Conservation (phyloP, 2,888 invertebrate genomes). For the Strigamia crassipes region DNA sequence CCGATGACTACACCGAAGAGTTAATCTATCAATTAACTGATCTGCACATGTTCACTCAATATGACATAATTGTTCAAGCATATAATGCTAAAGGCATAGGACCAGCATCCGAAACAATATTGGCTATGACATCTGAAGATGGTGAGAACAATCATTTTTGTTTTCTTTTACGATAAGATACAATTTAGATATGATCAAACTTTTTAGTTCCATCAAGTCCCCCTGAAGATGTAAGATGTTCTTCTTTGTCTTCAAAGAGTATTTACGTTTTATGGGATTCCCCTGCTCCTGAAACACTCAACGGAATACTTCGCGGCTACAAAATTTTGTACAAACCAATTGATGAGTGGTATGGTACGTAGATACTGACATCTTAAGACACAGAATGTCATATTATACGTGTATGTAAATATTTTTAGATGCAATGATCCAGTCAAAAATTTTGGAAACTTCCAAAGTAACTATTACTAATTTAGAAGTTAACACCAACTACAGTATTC, state of each 20-base stretch:
- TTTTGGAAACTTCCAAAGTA: background rate
- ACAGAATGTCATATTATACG: background rate
- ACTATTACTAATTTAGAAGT: conserved; percentile 65
- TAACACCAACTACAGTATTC: conserved; percentile 84
- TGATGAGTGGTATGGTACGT: conserved; percentile 41
- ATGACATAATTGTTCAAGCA: background rate
- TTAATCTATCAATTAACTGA: background rate
- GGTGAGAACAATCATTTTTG: background rate
- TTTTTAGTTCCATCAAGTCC: background rate
- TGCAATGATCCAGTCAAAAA: background rate
- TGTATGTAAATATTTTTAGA: background rate
- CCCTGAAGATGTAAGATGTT: background rate
- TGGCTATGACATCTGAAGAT: conserved; percentile 12
- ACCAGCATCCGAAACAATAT: background rate
- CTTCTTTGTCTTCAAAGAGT: conserved; percentile 12
- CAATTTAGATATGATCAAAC: too few relatives aligned
- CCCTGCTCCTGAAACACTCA: background rate
- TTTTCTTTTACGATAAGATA: too few relatives aligned
- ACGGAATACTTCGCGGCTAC: conserved; percentile 7
- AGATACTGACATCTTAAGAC: too few relatives aligned
- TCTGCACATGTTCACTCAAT: conserved; percentile 16
- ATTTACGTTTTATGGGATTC: conserved; percentile 44
- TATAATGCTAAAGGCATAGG: background rate
- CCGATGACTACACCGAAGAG: background rate
- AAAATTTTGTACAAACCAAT: conserved; percentile 25